Evolutionary conservation across 2,113 vertebrate genomes (phyloP).

Genomic region (Prochilodus magdalenae): DNA sequence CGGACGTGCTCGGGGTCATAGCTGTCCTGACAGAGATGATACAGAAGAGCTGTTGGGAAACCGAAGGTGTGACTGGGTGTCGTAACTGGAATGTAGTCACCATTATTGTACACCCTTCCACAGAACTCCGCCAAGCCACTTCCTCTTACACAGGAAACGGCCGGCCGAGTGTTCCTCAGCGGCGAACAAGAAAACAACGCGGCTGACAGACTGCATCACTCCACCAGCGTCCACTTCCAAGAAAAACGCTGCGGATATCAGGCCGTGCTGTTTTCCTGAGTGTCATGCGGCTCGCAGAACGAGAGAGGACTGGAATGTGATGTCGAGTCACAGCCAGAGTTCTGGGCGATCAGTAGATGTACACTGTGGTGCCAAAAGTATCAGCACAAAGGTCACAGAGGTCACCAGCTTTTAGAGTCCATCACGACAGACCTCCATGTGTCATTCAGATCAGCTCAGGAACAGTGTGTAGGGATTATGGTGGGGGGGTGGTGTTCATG

Average conservation of each 20-base stretch:
- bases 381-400: too few relatives aligned
- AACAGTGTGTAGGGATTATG: too few relatives aligned
- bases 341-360: too few relatives aligned
- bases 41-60: not conserved
- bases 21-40: not conserved
- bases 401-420: too few relatives aligned
- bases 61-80: constrained; percentile 14
- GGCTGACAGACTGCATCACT: not conserved
- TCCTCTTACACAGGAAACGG: constrained; percentile 27
- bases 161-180: constrained; percentile 20
- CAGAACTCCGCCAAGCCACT: not conserved
- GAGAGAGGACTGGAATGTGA: too few relatives aligned
- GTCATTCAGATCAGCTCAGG: too few relatives aligned
- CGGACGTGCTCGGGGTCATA: too few relatives aligned
- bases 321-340: too few relatives aligned
- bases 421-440: too few relatives aligned
- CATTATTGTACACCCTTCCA: constrained; percentile 10
- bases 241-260: constrained; percentile 8
- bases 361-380: too few relatives aligned
- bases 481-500: too few relatives aligned
- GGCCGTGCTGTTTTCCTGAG: not conserved
- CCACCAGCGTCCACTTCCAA: constrained; percentile 2
- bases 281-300: not conserved
- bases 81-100: constrained; percentile 8
- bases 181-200: not conserved